These are phyloP conservation scores for Psilopogon haemacephalus DNA, from an alignment of 2,113 vertebrate genomes.

Conservation along the genomic window DNA sequence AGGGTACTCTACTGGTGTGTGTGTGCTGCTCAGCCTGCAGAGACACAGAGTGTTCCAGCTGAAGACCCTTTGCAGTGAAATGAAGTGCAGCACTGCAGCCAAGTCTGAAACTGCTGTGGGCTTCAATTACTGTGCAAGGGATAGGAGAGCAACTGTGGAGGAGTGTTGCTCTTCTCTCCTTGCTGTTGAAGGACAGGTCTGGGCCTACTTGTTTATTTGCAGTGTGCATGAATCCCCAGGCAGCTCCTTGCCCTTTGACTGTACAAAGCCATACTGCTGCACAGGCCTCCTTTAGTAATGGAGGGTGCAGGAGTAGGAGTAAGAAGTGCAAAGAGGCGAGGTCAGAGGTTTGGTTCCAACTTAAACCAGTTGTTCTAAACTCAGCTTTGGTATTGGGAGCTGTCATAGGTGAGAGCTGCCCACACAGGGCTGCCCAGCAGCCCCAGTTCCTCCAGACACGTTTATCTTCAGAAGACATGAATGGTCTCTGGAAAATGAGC, in stretches of 20 bases:
- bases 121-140: background rate
- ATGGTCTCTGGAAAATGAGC: background rate
- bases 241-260: background rate
- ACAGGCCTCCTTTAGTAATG: background rate
- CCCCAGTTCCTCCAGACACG: background rate
- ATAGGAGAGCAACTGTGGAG: background rate
- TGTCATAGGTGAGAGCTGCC: background rate
- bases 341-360: background rate
- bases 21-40: background rate
- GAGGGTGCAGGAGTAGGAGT: background rate
- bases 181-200: background rate
- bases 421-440: background rate
- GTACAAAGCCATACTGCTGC: background rate
- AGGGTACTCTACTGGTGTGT: background rate
- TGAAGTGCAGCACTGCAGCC: background rate
- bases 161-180: background rate
- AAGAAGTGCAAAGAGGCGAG: background rate
- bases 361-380: background rate
- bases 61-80: background rate
- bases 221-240: background rate
- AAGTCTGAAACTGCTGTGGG: background rate
- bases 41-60: background rate
- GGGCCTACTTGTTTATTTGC: background rate
- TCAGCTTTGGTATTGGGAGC: background rate
- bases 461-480: background rate